Percentiles rank a stretch among this genome's conserved stretches.
phyloP scores from a whole-genome alignment of 2,888 invertebrate genomes.

The Nysson spinosus region DNA sequence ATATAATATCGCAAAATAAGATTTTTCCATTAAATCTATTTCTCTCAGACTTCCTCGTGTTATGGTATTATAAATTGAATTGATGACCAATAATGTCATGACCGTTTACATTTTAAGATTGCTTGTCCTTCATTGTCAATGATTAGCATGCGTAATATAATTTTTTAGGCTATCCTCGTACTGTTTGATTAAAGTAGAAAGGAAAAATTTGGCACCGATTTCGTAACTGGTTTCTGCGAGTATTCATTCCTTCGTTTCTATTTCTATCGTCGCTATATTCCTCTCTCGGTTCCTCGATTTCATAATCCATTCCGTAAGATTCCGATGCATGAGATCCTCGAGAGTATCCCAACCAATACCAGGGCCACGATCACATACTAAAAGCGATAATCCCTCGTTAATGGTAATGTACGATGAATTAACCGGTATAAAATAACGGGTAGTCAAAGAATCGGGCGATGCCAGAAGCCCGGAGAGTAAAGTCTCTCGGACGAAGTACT shows the following conservation, averaged over 20 bases:
- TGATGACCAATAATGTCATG: too few relatives aligned
- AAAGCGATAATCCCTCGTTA: slow-evolving; percentile 54
- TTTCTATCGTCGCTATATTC: slow-evolving; percentile 7
- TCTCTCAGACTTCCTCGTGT: slow-evolving; percentile 20
- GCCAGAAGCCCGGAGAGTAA: slow-evolving; percentile 11
- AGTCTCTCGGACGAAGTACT: slow-evolving; percentile 19
- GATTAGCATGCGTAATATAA: too few relatives aligned
- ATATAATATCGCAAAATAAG: too few relatives aligned
- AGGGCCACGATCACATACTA: slow-evolving; percentile 40
- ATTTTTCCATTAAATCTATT: slow-evolving; percentile 18
- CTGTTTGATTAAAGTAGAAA: slow-evolving; percentile 26
- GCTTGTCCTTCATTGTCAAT: too few relatives aligned
- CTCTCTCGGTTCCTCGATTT: not conserved
- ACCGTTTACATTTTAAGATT: too few relatives aligned
- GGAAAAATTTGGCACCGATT: slow-evolving; percentile 52
- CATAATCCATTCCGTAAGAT: too few relatives aligned
- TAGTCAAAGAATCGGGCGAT: slow-evolving; percentile 22
- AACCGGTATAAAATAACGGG: slow-evolving; percentile 37
- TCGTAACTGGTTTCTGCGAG: slow-evolving; percentile 22
- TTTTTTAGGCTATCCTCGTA: slow-evolving; percentile 11
- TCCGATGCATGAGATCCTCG: slow-evolving; percentile 23
- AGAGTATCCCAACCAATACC: slow-evolving; percentile 54
- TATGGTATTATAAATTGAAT: too few relatives aligned
- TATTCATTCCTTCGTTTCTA: not conserved
- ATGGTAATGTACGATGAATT: slow-evolving; percentile 53